phyloP scores from a whole-genome alignment of 2,888 invertebrate species.

The Sthenelais limicola region DNA sequence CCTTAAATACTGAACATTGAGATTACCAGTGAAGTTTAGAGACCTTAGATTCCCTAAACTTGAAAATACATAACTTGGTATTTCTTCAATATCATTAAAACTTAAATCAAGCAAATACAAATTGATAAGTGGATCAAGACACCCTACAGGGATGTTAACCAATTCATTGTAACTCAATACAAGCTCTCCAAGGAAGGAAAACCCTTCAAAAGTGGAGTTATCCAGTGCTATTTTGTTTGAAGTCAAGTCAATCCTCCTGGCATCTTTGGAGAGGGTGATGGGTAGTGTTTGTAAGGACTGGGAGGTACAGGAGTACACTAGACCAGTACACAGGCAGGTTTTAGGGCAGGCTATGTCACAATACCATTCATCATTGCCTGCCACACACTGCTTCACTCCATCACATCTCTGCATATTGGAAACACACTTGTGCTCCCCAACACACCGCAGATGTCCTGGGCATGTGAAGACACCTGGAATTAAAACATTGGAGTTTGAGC shows the following conservation, averaged over 20 bases:
- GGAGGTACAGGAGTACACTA: too few species aligned
- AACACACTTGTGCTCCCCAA: conserved; percentile 20
- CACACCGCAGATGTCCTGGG: conserved; percentile 6
- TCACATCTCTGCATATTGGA: conserved; percentile 30
- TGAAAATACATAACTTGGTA: background rate
- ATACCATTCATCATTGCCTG: conserved; percentile 33
- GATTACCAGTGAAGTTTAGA: conserved; percentile 2
- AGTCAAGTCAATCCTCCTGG: conserved; percentile 21
- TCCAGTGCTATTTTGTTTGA: background rate
- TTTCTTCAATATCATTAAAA: background rate
- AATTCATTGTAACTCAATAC: background rate
- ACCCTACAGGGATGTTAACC: conserved; percentile 1
- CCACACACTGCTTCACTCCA: conserved; percentile 29
- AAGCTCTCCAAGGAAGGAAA: conserved; percentile 23
- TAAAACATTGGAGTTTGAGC: too few species aligned
- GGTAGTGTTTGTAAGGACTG: too few species aligned
- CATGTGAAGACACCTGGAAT: conserved; percentile 23
- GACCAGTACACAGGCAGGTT: conserved; percentile 6
- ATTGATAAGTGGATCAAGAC: conserved; percentile 9
- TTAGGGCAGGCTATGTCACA: conserved; percentile 31
- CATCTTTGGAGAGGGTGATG: background rate
- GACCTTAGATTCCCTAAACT: conserved; percentile 15
- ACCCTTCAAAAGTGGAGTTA: conserved; percentile 7
- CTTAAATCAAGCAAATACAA: conserved; percentile 35
- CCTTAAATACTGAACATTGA: background rate